Evolutionary conservation across 2,797 vertebrate species (phyloP).

Genomic region (Crax fasciolata): DNA sequence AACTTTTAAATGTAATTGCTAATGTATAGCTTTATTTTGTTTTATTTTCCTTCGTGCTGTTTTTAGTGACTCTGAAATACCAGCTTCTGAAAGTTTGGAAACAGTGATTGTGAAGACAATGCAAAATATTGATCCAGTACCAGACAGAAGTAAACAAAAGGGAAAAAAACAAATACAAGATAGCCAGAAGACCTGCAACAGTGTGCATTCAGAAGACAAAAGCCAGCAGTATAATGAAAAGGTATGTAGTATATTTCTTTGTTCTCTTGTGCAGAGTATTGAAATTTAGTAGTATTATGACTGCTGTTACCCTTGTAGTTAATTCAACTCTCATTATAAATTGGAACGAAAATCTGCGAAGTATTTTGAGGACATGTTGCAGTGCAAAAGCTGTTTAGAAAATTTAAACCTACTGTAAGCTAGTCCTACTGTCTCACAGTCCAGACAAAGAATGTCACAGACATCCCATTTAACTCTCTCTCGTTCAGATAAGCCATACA

Average conservation of each 20-base stretch:
- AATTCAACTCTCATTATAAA: not conserved
- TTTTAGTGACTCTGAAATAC: conserved; percentile 78
- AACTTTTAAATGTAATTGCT: not conserved
- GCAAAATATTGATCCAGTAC: conserved; percentile 41
- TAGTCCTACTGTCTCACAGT: not conserved
- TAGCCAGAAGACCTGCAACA: not conserved
- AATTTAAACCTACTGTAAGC: not conserved
- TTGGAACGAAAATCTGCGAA: not conserved
- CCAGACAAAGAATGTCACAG: not conserved
- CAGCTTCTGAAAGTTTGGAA: conserved; percentile 65
- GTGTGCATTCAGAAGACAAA: conserved; percentile 27
- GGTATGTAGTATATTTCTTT: conserved; percentile 46
- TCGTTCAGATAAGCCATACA: not conserved
- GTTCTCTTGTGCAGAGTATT: not conserved
- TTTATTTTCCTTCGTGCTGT: not conserved
- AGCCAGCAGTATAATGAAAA: not conserved
- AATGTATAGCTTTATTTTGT: not conserved
- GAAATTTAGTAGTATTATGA: not conserved
- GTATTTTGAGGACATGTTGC: not conserved
- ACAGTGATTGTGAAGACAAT: conserved; percentile 68
- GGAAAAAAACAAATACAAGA: conserved; percentile 50
- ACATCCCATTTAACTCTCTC: not conserved
- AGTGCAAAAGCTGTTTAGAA: not conserved
- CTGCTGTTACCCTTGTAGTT: not conserved
- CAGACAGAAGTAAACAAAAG: conserved; percentile 57